Conservation (phyloP, 2,113 vertebrate species). For the Cacatua alba region DNA sequence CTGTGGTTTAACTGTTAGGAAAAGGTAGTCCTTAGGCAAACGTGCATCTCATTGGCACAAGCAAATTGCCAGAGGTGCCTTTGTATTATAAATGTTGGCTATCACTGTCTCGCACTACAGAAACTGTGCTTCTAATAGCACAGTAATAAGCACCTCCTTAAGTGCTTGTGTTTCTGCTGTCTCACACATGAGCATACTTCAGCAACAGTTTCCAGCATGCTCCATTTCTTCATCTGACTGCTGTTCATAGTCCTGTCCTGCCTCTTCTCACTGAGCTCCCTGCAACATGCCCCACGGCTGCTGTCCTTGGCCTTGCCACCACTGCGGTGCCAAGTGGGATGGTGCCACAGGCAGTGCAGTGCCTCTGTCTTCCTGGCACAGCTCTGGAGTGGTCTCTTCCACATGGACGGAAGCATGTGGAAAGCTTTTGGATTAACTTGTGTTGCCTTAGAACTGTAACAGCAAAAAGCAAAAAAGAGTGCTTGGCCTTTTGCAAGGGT, state of each 20-base stretch:
- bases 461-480: no score
- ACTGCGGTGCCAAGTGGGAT: fast-evolving
- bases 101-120: background rate
- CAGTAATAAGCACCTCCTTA: no score
- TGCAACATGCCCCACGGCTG: background rate
- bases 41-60: background rate
- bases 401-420: background rate
- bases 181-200: background rate
- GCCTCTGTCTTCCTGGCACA: fast-evolving
- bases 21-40: background rate
- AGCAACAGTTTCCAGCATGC: background rate
- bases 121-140: background rate
- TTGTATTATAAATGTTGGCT: background rate
- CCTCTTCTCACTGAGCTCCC: background rate
- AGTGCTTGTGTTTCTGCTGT: background rate
- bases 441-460: background rate
- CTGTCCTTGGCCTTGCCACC: background rate
- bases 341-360: background rate
- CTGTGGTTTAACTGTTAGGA: background rate
- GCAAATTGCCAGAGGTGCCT: background rate
- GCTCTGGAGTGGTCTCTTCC: background rate
- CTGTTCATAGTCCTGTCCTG: background rate
- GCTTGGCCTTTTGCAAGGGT: background rate
- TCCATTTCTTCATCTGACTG: background rate
- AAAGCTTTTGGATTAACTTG: background rate